Evolutionary conservation across 2,888 invertebrate species (phyloP), one percentile per base, ranked within the genome.

Genomic region (Ypsolopha sequella): DNA sequence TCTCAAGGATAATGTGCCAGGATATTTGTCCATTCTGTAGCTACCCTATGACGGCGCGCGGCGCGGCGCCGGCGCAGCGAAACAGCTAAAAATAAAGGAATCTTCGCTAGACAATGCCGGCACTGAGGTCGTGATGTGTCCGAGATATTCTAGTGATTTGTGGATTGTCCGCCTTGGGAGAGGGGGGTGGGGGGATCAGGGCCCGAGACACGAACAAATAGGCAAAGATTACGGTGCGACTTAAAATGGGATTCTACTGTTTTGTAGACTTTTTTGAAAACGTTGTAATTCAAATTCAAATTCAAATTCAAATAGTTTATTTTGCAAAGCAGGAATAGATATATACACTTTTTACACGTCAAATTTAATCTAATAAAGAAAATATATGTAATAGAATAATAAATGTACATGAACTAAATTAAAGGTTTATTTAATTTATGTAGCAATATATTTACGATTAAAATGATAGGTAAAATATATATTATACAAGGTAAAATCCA

Each of bases 71-170:
- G 45, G 62, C 63, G 63, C 66, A 60, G 9, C 24, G 24, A 38
- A 38, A 38, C 10, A 38, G 9, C 41, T 41, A 33, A 41, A 50
- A 50, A 50, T 34, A 50, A 41, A 48, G 24, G 44, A 45, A 35
- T 36, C 10, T 7, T 35, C 44, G 45, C 46, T 36, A 50, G 50
- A 54, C 51, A 54, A 54, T 54, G 44, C 54, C 48, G 48, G 57
- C 53, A 55, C 58, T 54, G 58, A 57, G 60, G 60, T 66, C 65
- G 66, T 64, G 72, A 70, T 73, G 56, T 58, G 63, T 59, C 62
- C 53, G 47, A 68, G 72, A 73, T 74, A 53, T 66, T 63, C 55
- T 57, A 51, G 65, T 72, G 72, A 73, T 73, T 73, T 73, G 68
- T 53, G 60, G 54, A 54, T 57, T 56, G 60, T 43, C 39, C 36